A percentile compares a stretch with the other conserved stretches of the same genome.
Evolutionary conservation across 2,888 invertebrate genomes (phyloP).

Genomic region (Linnaemya tessellans): DNA sequence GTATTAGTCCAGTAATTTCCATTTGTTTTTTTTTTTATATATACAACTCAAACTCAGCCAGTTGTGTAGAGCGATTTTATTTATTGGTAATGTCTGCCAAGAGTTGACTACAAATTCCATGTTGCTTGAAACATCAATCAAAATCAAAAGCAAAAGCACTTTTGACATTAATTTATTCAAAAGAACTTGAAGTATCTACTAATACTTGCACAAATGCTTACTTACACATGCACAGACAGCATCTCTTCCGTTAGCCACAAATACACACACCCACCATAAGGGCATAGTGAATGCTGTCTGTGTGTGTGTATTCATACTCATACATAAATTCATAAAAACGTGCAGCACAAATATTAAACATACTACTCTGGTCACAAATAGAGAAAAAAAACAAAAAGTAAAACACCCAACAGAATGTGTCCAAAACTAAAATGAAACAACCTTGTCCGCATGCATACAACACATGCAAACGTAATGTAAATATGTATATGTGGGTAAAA

Average conservation of each 20-base stretch:
- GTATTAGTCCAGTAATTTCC: background rate
- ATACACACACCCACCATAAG: slow-evolving; percentile 1
- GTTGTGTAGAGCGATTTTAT: slow-evolving; percentile 12
- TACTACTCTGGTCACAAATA: background rate
- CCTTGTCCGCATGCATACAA: background rate
- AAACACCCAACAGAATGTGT: background rate
- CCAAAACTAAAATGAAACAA: slow-evolving; percentile 7
- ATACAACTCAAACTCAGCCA: background rate
- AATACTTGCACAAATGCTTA: slow-evolving; percentile 74
- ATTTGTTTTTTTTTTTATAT: background rate
- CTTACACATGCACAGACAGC: slow-evolving; percentile 2
- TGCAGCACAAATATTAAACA: background rate
- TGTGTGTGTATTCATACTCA: slow-evolving; percentile 6
- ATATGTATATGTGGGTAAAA: background rate
- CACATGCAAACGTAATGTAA: slow-evolving; percentile 5
- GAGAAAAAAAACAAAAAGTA: background rate
- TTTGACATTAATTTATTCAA: slow-evolving; percentile 83
- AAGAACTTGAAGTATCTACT: slow-evolving; percentile 75
- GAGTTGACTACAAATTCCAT: slow-evolving; percentile 24
- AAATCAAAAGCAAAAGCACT: slow-evolving; percentile 81
- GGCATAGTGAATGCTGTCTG: background rate
- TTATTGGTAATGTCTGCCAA: slow-evolving; percentile 36
- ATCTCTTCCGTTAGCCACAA: background rate
- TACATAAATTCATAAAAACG: slow-evolving; percentile 27
- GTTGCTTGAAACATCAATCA: slow-evolving; percentile 81